Percentiles rank a stretch among this genome's conserved stretches.
These are phyloP conservation scores for Menidia beryllina DNA, from an alignment of 2,113 vertebrate genomes.

Conservation along the genomic window DNA sequence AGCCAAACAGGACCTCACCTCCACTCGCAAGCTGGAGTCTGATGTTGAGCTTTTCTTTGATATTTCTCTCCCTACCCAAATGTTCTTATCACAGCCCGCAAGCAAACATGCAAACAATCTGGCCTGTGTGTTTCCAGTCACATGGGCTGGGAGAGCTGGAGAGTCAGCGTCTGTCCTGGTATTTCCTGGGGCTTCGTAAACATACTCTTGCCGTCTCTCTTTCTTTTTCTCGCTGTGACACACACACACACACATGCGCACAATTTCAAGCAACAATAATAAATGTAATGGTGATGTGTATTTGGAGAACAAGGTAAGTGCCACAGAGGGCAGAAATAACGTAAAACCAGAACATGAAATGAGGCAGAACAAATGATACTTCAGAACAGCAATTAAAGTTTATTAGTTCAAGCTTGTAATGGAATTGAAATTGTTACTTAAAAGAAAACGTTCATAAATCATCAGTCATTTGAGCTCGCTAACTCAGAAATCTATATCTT, in stretches of 20 bases:
- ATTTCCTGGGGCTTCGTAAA: slow-evolving; percentile 87
- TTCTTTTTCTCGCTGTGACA: slow-evolving; percentile 2
- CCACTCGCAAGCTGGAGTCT: slow-evolving; percentile 25
- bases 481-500: background rate
- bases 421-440: background rate
- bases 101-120: slow-evolving; percentile 77
- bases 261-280: slow-evolving; percentile 20
- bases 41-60: slow-evolving; percentile 32
- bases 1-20: slow-evolving; percentile 24
- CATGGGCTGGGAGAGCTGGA: slow-evolving; percentile 70
- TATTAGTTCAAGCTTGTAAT: slow-evolving; percentile 22
- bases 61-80: slow-evolving; percentile 58
- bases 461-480: background rate
- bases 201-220: slow-evolving; percentile 32
- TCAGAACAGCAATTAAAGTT: slow-evolving; percentile 6
- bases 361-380: slow-evolving; percentile 12
- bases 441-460: slow-evolving; percentile 3
- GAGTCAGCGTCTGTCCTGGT: slow-evolving; percentile 83
- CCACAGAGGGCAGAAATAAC: background rate
- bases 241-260: slow-evolving; percentile 14
- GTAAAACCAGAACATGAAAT: background rate
- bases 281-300: slow-evolving; percentile 1
- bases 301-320: slow-evolving; percentile 11
- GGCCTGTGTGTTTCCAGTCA: slow-evolving; percentile 81
- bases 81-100: slow-evolving; percentile 65